Evolutionary conservation across 2,888 invertebrate species (phyloP).

Genomic region (Phragmatobia fuliginosa): DNA sequence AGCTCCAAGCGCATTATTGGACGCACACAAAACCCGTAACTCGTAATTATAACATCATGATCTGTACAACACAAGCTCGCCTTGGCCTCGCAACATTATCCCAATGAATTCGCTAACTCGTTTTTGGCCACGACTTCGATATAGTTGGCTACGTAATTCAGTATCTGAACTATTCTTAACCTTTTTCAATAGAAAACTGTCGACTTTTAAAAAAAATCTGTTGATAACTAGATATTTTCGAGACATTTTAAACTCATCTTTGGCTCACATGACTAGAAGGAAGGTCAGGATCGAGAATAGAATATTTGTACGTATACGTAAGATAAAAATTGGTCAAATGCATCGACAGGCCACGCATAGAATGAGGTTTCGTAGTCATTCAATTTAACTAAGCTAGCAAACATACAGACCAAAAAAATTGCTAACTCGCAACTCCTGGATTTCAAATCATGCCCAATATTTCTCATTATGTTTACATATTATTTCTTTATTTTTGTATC

Average conservation of each 20-base stretch:
- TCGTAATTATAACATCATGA: constrained; percentile 51
- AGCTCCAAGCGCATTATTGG: neutral
- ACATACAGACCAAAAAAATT: too few species aligned
- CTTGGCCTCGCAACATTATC: constrained; percentile 68
- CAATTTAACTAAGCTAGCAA: too few species aligned
- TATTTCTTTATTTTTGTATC: too few species aligned
- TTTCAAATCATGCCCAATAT: too few species aligned
- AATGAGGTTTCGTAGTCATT: too few species aligned
- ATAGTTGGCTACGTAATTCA: neutral
- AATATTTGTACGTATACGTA: too few species aligned
- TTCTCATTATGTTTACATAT: too few species aligned
- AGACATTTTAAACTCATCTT: neutral
- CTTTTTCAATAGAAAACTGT: neutral
- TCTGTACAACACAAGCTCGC: constrained; percentile 60
- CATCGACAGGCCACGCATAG: too few species aligned
- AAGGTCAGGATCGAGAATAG: too few species aligned
- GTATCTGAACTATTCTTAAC: neutral
- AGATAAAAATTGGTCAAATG: too few species aligned
- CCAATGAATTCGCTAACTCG: constrained; percentile 48
- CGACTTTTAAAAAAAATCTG: neutral
- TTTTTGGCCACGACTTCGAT: constrained; percentile 12
- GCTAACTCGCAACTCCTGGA: too few species aligned
- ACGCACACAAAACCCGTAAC: constrained; percentile 44
- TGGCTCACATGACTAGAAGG: neutral
- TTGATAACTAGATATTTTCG: neutral